A percentile compares a stretch with the other conserved stretches of the same genome.
Evolutionary conservation across 2,888 invertebrate genomes (phyloP).

Genomic region (Coronaproctus castanopsis): DNA sequence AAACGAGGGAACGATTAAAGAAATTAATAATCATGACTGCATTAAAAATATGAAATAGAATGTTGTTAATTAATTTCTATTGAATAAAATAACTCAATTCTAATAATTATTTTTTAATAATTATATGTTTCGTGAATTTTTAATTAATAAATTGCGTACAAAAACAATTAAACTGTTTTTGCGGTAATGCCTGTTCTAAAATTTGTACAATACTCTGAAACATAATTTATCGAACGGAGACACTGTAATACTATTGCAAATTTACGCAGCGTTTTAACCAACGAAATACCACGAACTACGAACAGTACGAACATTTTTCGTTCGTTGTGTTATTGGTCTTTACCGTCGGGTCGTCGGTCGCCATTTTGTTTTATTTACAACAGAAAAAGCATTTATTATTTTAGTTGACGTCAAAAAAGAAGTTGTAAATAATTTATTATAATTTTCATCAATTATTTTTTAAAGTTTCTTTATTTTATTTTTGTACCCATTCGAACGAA

Average conservation of each 20-base stretch:
- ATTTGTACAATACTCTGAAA: too few species aligned
- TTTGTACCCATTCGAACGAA: slow-evolving; percentile 13
- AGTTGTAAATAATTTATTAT: neutral
- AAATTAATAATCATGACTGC: too few species aligned
- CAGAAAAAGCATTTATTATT: slow-evolving; percentile 8
- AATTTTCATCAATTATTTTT: neutral
- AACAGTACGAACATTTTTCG: neutral
- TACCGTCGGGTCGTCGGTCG: neutral
- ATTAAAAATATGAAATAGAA: too few species aligned
- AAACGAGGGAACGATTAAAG: too few species aligned
- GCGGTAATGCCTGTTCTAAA: too few species aligned
- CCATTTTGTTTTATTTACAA: slow-evolving; percentile 13
- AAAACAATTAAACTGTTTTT: too few species aligned
- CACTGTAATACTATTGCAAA: neutral
- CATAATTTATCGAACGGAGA: too few species aligned
- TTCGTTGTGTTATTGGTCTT: neutral
- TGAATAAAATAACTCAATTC: too few species aligned
- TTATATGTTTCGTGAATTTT: too few species aligned
- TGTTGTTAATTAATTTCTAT: too few species aligned
- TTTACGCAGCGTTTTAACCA: neutral
- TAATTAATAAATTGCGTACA: too few species aligned
- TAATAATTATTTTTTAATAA: too few species aligned
- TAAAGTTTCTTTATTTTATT: slow-evolving; percentile 8
- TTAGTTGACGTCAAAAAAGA: neutral
- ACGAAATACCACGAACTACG: neutral